These are phyloP conservation scores for Pithys albifrons DNA, from an alignment of 2,113 vertebrate genomes.

Conservation along the genomic window DNA sequence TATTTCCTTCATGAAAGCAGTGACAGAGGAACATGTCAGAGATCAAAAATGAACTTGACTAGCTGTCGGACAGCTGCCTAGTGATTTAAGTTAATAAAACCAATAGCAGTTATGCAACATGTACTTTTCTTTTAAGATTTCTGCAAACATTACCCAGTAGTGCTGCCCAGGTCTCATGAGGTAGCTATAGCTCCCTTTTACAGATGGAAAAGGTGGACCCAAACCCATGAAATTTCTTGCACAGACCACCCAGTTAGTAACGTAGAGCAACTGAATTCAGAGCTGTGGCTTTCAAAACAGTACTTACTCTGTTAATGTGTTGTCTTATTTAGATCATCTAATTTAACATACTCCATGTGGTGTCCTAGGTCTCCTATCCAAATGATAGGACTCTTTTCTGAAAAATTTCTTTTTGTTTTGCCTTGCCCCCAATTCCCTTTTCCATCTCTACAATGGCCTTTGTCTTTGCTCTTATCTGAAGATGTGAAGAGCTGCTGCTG, in stretches of 20 bases:
- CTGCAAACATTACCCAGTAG: background rate
- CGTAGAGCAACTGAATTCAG: constrained; percentile 19
- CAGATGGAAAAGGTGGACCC: background rate
- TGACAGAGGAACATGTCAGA: background rate
- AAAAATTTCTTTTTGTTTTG: background rate
- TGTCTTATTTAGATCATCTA: constrained; percentile 28
- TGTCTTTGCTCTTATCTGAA: background rate
- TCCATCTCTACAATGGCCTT: background rate
- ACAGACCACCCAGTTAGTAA: constrained; percentile 22
- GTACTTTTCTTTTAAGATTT: background rate
- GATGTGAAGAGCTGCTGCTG: background rate
- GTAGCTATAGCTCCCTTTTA: background rate
- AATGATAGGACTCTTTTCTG: background rate
- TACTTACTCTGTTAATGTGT: constrained; percentile 25
- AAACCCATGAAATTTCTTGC: background rate
- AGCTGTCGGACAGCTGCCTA: constrained; percentile 26
- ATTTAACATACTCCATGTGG: background rate
- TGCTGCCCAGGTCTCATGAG: background rate
- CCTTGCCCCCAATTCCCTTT: background rate
- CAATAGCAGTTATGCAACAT: background rate
- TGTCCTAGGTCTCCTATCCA: background rate
- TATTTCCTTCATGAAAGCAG: background rate
- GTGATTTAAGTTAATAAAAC: background rate
- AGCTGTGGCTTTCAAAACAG: constrained; percentile 32
- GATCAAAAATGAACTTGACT: constrained; percentile 28